Evolutionary conservation across 2,113 vertebrate genomes (phyloP), one percentile per base, ranked within the genome.

Genomic region (Lates calcarifer): DNA sequence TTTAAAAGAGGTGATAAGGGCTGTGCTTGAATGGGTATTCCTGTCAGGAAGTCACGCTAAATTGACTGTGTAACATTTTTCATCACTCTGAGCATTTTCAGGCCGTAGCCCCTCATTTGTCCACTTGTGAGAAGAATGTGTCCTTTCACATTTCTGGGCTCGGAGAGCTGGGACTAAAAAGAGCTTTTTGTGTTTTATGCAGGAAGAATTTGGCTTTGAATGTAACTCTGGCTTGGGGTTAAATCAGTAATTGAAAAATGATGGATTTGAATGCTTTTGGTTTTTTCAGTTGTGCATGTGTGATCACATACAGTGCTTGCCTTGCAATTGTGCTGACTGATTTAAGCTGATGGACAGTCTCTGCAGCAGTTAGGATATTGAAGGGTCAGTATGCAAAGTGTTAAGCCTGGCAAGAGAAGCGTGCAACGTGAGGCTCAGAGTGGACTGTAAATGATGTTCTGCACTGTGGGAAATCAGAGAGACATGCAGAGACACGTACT

Each of bases 381-480:
- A 83, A 3, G 29, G 62, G 37, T 57, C 35, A 75, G 57, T 53
- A 43, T 43, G 28, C 22, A 7, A 77, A 80, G 71, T 43, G 62
- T 81, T 86, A 72, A 76, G 33, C 43, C 77, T 61, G 33, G 49
- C 22, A 71, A 80, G 15, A 77, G 81, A 60, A 43, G 62, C 7
- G 20, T 51, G 75, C 70, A 0, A 72, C 56, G 41, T 12, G 31
- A 68, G 71, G 72, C 74, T 68, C 71, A 82, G 29, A 74, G 63
- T 53, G 69, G 64, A 22, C 69, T 29, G 62, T 77, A 65, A 92
- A 91, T 86, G 28, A 83, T 89, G 86, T 55, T 69, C 7, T 43
- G 79, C 82, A 88, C 89, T 87, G 60, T 87, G 91, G 89, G 85
- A 92, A 92, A 93, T 90, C 78, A 87, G 57, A 58, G 33, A 68